Percentiles rank a stretch among this genome's conserved stretches.
Evolutionary conservation across 1,140 invertebrate genomes (phyloP).

Genomic region (Aphelinus atriplicis): DNA sequence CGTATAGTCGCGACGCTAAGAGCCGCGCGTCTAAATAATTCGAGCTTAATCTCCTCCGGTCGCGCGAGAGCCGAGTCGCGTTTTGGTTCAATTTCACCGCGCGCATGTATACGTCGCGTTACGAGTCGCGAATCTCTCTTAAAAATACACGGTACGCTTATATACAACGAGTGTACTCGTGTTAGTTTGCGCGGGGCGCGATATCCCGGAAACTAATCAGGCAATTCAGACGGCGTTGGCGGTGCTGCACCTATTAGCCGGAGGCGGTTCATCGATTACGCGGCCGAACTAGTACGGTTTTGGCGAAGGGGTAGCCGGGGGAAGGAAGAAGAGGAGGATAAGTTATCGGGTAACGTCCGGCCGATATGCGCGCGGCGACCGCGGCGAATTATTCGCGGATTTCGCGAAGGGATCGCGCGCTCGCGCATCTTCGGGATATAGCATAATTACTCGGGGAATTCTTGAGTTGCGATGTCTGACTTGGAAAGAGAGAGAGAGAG

Average conservation of each 20-base stretch:
- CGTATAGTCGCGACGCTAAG: too few species aligned
- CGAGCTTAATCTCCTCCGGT: background rate
- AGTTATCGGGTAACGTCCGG: constrained; percentile 26
- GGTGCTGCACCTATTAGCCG: constrained; percentile 19
- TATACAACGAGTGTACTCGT: too few species aligned
- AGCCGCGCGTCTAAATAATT: constrained; percentile 6
- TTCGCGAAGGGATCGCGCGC: too few species aligned
- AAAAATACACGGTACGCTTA: too few species aligned
- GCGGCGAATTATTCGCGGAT: too few species aligned
- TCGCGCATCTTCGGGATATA: too few species aligned
- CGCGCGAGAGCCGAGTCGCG: background rate
- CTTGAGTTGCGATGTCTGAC: too few species aligned
- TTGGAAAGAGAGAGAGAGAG: too few species aligned
- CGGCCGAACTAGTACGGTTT: constrained; percentile 17
- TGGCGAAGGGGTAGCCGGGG: background rate
- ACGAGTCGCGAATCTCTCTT: too few species aligned
- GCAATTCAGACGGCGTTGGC: constrained; percentile 23
- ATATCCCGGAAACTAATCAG: constrained; percentile 29
- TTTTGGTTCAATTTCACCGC: background rate
- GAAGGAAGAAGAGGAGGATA: background rate
- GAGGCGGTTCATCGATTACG: constrained; percentile 27
- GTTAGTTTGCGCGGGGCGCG: too few species aligned
- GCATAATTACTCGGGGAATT: too few species aligned
- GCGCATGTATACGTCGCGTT: background rate
- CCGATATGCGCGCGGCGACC: background rate